Conservation (phyloP, 2,888 invertebrate species). For the Drosophila demipolita region DNA sequence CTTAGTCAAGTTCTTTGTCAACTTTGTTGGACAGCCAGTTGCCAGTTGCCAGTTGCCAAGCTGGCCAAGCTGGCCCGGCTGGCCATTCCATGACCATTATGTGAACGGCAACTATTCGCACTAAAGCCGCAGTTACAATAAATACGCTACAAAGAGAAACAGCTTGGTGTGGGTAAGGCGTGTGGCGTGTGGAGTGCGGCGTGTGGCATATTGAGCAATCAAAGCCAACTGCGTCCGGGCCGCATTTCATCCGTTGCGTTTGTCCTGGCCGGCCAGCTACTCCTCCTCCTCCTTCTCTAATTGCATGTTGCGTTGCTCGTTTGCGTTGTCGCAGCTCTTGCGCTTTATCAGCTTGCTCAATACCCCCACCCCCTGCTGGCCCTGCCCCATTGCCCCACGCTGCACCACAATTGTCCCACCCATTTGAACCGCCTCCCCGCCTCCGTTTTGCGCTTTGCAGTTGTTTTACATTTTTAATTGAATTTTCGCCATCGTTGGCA, state of each 20-base stretch:
- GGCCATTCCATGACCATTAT: slow-evolving; percentile 56
- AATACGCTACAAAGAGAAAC: slow-evolving; percentile 34
- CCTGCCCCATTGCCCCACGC: not conserved
- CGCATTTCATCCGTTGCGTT: slow-evolving; percentile 20
- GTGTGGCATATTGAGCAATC: slow-evolving; percentile 71
- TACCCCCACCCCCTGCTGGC: slow-evolving; percentile 2
- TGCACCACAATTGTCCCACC: not conserved
- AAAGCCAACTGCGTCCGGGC: slow-evolving; percentile 73
- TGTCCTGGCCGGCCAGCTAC: slow-evolving; percentile 1
- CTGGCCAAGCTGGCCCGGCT: not conserved
- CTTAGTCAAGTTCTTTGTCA: slow-evolving; percentile 76
- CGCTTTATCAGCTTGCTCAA: slow-evolving; percentile 64
- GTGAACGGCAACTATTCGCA: slow-evolving; percentile 65
- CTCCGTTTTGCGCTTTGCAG: slow-evolving; percentile 65
- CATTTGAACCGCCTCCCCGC: slow-evolving; percentile 11
- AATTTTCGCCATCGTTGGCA: slow-evolving; percentile 79
- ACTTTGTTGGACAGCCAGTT: slow-evolving; percentile 42
- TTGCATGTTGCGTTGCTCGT: slow-evolving; percentile 76
- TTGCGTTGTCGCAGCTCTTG: slow-evolving; percentile 66
- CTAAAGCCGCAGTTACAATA: slow-evolving; percentile 72
- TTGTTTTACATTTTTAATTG: slow-evolving; percentile 81
- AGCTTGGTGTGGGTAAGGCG: not conserved
- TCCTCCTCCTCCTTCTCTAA: slow-evolving; percentile 53
- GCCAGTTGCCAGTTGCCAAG: not conserved
- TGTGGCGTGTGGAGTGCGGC: not conserved